phyloP scores from a whole-genome alignment of 2,797 vertebrate genomes.

The Cossypha dichroa region DNA sequence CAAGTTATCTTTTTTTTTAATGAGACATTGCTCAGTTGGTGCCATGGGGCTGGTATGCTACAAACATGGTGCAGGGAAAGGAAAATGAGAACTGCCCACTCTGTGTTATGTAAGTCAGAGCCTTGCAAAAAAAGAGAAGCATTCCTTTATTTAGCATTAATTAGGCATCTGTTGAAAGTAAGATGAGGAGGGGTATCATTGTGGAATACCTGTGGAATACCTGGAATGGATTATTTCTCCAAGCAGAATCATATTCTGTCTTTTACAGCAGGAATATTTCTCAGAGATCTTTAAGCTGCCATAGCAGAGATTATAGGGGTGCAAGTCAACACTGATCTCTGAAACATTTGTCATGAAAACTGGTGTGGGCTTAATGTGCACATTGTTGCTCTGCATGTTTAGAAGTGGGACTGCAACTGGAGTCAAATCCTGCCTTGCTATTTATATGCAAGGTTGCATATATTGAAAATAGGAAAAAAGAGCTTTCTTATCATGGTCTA shows the following conservation, averaged over 20 bases:
- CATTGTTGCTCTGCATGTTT: background rate
- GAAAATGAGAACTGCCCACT: background rate
- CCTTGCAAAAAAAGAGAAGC: background rate
- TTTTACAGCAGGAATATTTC: background rate
- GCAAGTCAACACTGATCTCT: background rate
- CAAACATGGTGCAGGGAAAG: background rate
- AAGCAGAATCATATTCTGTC: background rate
- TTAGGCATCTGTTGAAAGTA: conserved; percentile 14
- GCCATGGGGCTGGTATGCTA: fast-evolving
- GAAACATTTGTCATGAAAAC: background rate
- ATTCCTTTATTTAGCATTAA: background rate
- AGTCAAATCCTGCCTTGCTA: background rate
- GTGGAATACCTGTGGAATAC: background rate
- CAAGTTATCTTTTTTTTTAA: background rate
- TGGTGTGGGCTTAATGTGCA: background rate
- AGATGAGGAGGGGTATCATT: background rate
- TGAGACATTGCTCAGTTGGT: background rate
- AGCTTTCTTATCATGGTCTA: background rate
- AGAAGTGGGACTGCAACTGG: background rate
- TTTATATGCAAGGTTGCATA: background rate
- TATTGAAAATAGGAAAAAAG: background rate
- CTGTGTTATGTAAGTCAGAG: background rate
- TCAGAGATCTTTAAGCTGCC: background rate
- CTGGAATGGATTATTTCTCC: background rate
- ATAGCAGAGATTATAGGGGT: background rate